Evolutionary conservation across 2,888 invertebrate species (phyloP), one percentile per base, ranked within the genome.

Genomic region (Noctuana brunneofusca): DNA sequence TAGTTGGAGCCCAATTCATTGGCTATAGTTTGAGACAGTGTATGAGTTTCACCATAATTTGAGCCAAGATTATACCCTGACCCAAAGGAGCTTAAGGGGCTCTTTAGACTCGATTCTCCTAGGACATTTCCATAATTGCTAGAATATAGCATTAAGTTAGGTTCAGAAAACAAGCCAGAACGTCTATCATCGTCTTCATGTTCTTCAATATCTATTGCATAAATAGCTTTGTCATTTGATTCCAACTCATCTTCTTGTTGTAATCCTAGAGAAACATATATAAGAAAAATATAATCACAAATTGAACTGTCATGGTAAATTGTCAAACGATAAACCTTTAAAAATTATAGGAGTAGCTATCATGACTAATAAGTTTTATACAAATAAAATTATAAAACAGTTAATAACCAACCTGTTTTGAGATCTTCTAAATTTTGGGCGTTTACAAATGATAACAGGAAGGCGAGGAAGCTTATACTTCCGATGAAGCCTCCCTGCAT

Each of bases 391-490:
- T 38, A 1, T 38, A 14, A 38, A 14, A n/a, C 16, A 35, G 35
- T 35, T 6, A 46, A 18, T 46, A 18, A 58, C 24, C 20, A 18
- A 63, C 63, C 50, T 43, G 49, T 32, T n/a, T 16, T 48, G n/a
- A 49, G 20, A 65, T 68, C 65, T 64, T 69, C 65, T 54, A 65
- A 57, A 35, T 58, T 67, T 66, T 69, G 65, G 57, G 69, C 64
- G 49, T 62, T 65, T 64, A 66, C 67, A 57, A 68, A 65, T 65
- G 71, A 72, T 65, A 73, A 66, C 69, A 76, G 70, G 73, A 72
- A 72, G 72, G 75, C 71, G 48, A 78, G 70, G 74, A 75, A 73
- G 71, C 70, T 71, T 16, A 75, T n/a, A 68, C 76, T 71, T 67
- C 74, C 66, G 50, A 72, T 46, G 32, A 64, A 63, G 68, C 69